phyloP scores from a whole-genome alignment of 1,140 invertebrate genomes.

The Thaumetopoea pityocampa region DNA sequence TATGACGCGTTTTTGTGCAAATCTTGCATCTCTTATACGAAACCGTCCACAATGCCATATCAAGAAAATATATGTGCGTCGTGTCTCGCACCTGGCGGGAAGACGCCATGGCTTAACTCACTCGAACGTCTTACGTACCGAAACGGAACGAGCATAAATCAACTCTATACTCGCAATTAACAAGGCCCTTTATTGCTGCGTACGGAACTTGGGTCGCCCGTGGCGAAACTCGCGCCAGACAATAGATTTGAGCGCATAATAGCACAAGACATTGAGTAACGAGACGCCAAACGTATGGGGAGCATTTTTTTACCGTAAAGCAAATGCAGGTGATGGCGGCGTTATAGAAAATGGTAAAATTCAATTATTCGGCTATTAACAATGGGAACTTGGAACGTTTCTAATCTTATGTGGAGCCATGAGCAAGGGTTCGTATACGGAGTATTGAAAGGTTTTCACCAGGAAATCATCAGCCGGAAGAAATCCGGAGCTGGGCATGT shows the following conservation, averaged over 20 bases:
- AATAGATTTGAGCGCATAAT: slow-evolving; percentile 41
- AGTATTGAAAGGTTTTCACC: slow-evolving; percentile 6
- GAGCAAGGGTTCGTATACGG: slow-evolving; percentile 6
- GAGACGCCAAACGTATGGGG: slow-evolving; percentile 51
- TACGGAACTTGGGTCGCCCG: slow-evolving; percentile 21
- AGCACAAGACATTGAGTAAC: slow-evolving; percentile 57
- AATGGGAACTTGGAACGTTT: slow-evolving; percentile 41
- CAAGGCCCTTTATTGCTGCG: slow-evolving; percentile 59
- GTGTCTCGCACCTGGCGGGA: slow-evolving; percentile 55
- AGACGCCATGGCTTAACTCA: slow-evolving; percentile 20
- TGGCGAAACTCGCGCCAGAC: slow-evolving; percentile 32
- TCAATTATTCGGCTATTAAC: slow-evolving; percentile 65
- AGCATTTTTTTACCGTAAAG: slow-evolving; percentile 45
- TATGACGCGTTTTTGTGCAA: slow-evolving; percentile 65
- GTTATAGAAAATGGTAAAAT: slow-evolving; percentile 52
- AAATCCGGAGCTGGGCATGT: too few species aligned
- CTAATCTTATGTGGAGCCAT: slow-evolving; percentile 29
- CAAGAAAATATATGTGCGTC: slow-evolving; percentile 32
- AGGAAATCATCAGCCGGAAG: too few species aligned
- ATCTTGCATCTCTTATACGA: slow-evolving; percentile 65
- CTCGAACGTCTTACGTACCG: slow-evolving; percentile 35
- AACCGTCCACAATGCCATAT: slow-evolving; percentile 59
- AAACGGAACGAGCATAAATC: slow-evolving; percentile 39
- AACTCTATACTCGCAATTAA: slow-evolving; percentile 45
- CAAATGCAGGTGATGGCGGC: slow-evolving; percentile 59